phyloP scores from a whole-genome alignment of 2,888 invertebrate species.

The Xestia sexstrigata region DNA sequence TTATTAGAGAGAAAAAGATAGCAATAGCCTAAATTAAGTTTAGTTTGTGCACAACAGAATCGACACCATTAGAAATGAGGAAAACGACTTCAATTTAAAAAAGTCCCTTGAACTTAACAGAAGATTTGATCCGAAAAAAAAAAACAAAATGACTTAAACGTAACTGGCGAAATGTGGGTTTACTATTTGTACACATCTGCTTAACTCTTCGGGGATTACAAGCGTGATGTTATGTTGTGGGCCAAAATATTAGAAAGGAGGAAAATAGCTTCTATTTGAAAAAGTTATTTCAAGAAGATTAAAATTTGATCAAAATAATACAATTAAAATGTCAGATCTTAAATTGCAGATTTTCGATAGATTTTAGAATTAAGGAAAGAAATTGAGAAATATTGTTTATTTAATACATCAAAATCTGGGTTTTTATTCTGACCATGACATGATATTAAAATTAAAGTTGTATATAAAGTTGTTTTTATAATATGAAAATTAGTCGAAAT shows the following conservation, averaged over 20 bases:
- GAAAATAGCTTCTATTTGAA: background rate
- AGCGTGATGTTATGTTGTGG: background rate
- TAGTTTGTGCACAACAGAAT: no score
- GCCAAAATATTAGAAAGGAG: background rate
- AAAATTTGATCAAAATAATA: background rate
- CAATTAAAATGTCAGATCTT: background rate
- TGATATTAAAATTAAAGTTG: background rate
- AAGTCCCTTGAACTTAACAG: no score
- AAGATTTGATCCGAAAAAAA: no score
- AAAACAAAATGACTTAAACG: no score
- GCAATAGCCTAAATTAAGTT: no score
- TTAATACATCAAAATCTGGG: background rate
- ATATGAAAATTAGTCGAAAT: background rate
- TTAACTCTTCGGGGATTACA: no score
- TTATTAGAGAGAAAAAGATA: no score
- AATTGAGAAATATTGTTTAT: background rate
- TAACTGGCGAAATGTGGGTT: no score
- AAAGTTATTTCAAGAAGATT: background rate
- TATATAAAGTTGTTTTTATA: background rate
- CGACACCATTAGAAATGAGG: no score
- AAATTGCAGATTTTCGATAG: background rate
- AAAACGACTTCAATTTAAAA: no score
- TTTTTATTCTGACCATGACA: background rate
- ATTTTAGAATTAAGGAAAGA: background rate
- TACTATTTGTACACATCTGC: no score